Evolutionary conservation across 2,113 vertebrate genomes (phyloP), one percentile per base, ranked within the genome.

Genomic region (Bubo blakistoni): DNA sequence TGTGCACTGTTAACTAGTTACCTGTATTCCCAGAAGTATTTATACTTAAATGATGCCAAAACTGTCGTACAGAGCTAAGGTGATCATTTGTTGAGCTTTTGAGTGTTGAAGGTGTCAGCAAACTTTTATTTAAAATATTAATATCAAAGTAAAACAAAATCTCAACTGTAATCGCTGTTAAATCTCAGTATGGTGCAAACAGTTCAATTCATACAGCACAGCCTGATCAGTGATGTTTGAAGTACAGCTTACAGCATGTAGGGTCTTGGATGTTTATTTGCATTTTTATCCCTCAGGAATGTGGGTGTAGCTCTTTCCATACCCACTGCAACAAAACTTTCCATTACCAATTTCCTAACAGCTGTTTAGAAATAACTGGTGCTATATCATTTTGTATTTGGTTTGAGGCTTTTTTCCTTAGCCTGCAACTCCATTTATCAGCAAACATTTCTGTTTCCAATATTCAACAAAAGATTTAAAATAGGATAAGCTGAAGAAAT

Each of bases 331-430:
- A 63, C 71, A 90, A 71, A 66, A 86, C 32, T 92, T 96, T 91
- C 95, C 94, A 94, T 92, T 86, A 83, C 76, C 84, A 26, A 57
- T 79, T 91, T 92, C 81, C 27, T n/a, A 81, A 55, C 92, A 94
- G 84, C 86, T 96, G 82, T 55, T 92, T 38, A 88, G 67, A 77
- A 86, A 59, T 38, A 83, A 40, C n/a, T 70, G 67, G 15, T 62
- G 51, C 36, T 32, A 3, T 8, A 58, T 16, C 3, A 0, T 44
- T 58, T 44, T 52, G 22, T n/a, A 12, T 65, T 40, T 52, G 20
- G 5, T 58, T 83, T 34, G 29, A 74, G 36, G 8, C 8, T 55
- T 82, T 86, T 47, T 51, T 42, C 27, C 47, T 63, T 29, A 30
- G 27, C 44, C 52, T 54, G 5, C 15, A 74, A 81, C 30, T 80